Base-by-base conservation (phyloP, 2,888 invertebrate species). In the Keiferia lycopersicella region DNA sequence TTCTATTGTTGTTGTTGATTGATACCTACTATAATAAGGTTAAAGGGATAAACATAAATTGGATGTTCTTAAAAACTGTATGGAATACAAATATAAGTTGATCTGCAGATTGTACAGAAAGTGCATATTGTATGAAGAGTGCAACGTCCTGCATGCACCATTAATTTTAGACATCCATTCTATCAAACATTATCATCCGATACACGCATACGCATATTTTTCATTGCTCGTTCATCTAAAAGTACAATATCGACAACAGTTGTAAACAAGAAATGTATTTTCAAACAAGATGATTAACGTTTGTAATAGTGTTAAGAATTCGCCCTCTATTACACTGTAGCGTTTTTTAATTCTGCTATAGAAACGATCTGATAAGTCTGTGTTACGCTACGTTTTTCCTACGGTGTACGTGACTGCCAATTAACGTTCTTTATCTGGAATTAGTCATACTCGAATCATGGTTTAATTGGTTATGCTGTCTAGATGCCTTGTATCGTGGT, bases 121-220 rank as follows among this genome's bases (percentile, higher is more conserved):
- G 78, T 72, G 34, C 30, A 30, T 39, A 51, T 51, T 53, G 20
- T 58, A 70, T 76, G 76, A 76, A 77, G 78, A 81, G 87, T 83
- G 84, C 87, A 88, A 83, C 69, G 88, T 78, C 74, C 87, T 82
- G 77, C 79, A 88, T 80, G 89, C 88, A 83, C 86, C 85, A 88
- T 85, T 89, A 82, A 87, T 74, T 83, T 80, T 81, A 77, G 82
- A 14, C n/a, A 16, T 26, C 34, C 16, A 56, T 34, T 53, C 34
- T 34, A 34, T 34, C 12, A 34, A 56, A 56, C 22, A 34, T 56
- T 8, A 34, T 34, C 34, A 34, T 34, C 56, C 3, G 10, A 26
- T 30, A 2, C 26, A n/a, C 10, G 34, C 30, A 34, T 34, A 8
- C 6, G 8, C 16, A 7, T 34, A 8, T 10, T 7, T 4, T 56